Evolutionary conservation across 2,113 vertebrate genomes (phyloP).

Genomic region (Anguilla rostrata): DNA sequence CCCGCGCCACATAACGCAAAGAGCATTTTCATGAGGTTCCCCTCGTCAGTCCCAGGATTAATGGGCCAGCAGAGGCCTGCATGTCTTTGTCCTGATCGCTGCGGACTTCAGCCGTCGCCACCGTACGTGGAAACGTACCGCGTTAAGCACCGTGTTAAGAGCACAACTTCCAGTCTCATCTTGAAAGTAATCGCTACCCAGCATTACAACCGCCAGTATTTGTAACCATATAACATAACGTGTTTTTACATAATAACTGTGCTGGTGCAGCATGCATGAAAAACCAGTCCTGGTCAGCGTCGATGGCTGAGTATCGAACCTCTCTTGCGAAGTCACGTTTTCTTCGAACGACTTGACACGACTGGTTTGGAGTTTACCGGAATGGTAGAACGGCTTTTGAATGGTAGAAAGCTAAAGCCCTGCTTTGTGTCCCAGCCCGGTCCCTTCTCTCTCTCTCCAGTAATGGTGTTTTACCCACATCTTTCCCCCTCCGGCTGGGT

Average conservation of each 20-base stretch:
- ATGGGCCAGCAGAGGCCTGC: neutral
- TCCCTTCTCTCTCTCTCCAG: neutral
- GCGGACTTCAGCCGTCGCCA: too few relatives aligned
- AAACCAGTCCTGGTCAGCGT: too few relatives aligned
- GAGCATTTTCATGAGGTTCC: neutral
- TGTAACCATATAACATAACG: neutral
- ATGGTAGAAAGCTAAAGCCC: neutral
- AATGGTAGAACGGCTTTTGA: neutral
- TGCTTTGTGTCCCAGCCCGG: neutral
- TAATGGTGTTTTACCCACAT: neutral
- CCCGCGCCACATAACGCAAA: neutral
- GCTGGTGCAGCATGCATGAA: neutral
- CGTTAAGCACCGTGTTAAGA: neutral
- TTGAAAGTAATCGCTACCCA: neutral
- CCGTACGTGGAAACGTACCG: neutral
- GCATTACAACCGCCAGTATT: neutral
- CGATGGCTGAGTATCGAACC: neutral
- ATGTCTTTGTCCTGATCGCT: neutral
- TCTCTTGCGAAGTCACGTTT: too few relatives aligned
- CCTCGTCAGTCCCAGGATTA: neutral
- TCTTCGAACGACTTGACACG: too few relatives aligned
- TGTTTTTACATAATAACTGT: neutral
- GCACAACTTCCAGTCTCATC: neutral
- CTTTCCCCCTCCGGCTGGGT: constrained; percentile 6
- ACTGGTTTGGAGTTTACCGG: too few relatives aligned